phyloP scores from a whole-genome alignment of 2,113 vertebrate genomes.

The Ptilonorhynchus violaceus region DNA sequence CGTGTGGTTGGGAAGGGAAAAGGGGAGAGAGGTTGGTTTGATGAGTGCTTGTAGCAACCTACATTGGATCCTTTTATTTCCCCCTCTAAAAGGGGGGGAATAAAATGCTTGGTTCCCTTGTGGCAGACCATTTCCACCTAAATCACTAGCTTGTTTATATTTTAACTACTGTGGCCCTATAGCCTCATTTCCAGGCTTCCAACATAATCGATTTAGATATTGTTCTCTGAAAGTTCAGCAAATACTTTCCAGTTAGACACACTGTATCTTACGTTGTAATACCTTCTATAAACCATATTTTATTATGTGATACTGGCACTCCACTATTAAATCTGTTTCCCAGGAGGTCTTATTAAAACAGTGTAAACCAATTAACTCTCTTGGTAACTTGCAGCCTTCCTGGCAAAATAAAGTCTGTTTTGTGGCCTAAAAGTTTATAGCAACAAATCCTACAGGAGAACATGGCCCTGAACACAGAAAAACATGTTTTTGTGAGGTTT shows the following conservation, averaged over 20 bases:
- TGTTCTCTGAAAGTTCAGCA: neutral
- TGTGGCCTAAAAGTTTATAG: constrained; percentile 47
- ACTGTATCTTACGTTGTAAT: neutral
- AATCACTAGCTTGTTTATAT: neutral
- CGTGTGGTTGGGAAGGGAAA: neutral
- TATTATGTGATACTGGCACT: constrained; percentile 52
- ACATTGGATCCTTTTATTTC: neutral
- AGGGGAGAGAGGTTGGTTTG: neutral
- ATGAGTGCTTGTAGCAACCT: neutral
- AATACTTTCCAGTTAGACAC: constrained; percentile 8
- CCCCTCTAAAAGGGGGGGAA: neutral
- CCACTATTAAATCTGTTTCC: constrained; percentile 46
- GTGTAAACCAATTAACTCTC: constrained; percentile 70
- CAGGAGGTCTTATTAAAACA: constrained; percentile 71
- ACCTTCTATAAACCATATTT: neutral
- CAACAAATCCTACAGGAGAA: constrained; percentile 49
- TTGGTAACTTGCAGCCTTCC: constrained; percentile 53
- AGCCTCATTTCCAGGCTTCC: constrained; percentile 11
- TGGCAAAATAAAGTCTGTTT: constrained; percentile 47
- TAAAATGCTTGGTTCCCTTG: neutral
- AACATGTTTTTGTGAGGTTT: constrained; percentile 8
- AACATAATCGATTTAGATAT: neutral
- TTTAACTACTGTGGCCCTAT: neutral
- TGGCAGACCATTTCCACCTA: neutral
- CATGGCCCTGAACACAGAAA: constrained; percentile 39